Evolutionary conservation across 2,113 vertebrate genomes (phyloP), one percentile per base, ranked within the genome.

Genomic region (Fregetta grallaria): DNA sequence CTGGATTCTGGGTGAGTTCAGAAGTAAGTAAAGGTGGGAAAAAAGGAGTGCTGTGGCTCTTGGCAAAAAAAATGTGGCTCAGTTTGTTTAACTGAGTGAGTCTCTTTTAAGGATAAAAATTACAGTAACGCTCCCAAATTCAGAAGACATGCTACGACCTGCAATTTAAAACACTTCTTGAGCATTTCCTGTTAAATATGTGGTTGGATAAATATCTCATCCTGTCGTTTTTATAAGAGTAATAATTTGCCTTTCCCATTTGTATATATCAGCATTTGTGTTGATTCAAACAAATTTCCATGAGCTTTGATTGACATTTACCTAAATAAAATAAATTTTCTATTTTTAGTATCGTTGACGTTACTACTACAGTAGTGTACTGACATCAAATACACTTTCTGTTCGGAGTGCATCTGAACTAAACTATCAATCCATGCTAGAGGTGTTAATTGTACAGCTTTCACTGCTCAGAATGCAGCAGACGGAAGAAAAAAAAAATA

Each of bases 391-490:
- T 66, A 71, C 16, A 26, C 8, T 92, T 82, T 72, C 66, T 70
- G 13, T 90, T 96, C 38, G 76, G 20, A 78, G 17, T 77, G 6
- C 18, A 68, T 68, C 73, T 91, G 71, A 91, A 38, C 29, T 88
- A 63, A 66, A 90, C n/a, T 61, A 49, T 82, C 63, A 62, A 34
- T 71, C 50, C 15, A 29, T 65, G 44, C 4, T 66, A 70, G 52
- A 73, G 34, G 91, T 95, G 94, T 86, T 90, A 95, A 63, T 50
- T 70, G 32, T 22, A 53, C 45, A 42, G 5, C 36, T 92, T 93
- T 67, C 61, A 77, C 49, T 84, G 49, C 34, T 96, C 23, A 21
- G 5, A 66, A 32, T 70, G 81, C 59, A 90, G 27, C 42, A 73
- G 52, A 47, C 16, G 29, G 1, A 55, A 84, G 59, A 15, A 19